Base-by-base conservation (phyloP, 2,797 vertebrate species). In the Pangasius macronema region DNA sequence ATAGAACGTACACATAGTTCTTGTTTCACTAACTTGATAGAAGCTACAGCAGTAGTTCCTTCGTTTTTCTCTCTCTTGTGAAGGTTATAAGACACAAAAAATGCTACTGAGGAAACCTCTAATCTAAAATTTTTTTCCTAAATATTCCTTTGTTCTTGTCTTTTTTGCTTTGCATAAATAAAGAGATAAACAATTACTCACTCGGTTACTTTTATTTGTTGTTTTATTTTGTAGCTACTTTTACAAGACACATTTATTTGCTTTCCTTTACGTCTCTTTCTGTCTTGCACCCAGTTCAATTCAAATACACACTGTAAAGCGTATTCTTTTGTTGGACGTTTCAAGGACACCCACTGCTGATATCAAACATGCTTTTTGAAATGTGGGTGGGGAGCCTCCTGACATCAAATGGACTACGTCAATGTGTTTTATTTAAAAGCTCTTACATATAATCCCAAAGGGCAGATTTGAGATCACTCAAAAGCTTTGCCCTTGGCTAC, bases 341-440 rank as follows among this genome's bases (percentile, higher is more conserved):
- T 83, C 59, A 84, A 87, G 72, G 49, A 55, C 61, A 84, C 61
- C 36, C 5, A 27, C 72, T 55, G 16, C 27, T 65, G 57, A 67
- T 77, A 33, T 83, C 4, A 53, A 57, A 42, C 59, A 42, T 46
- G 30, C 33, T 57, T 59, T 79, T 46, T 84, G 55, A 65, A 80
- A 61, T 72, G 75, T 84, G 51, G 63, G 73, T 68, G 16, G 30
- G 77, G 61, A 61, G 51, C 53, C 55, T n/a, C 3, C 85, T 88
- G n/a, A 84, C 79, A 84, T 89, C 81, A 80, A 55, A 65, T 55
- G 63, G n/a, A 77, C 63, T 72, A 68, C 22, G 42, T 80, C 57
- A 82, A 42, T 51, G n/a, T 51, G 63, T 75, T 70, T 86, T 86
- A 83, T 87, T 87, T 89, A 85, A 89, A 87, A 87, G 87, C 86